Conservation (phyloP, 2,888 invertebrate genomes). For the Elysia crispata region DNA sequence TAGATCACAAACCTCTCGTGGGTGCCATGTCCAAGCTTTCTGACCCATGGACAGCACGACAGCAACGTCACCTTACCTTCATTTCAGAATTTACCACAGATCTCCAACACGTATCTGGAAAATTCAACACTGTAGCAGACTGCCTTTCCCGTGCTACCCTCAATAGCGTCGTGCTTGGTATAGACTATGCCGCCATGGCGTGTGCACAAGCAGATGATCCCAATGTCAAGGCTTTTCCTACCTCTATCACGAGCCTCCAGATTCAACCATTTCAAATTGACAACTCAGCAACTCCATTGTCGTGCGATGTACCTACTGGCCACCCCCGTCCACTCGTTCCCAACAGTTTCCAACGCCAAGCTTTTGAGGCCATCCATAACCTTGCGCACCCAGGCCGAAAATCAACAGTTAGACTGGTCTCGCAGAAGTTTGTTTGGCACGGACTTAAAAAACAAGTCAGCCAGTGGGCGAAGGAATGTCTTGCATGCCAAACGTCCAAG, state of each 20-base stretch:
- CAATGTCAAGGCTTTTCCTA: background rate
- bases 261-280: background rate
- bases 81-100: slow-evolving; percentile 14
- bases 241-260: background rate
- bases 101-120: background rate
- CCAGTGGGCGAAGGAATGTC: background rate
- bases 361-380: background rate
- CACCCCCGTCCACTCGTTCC: background rate
- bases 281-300: background rate
- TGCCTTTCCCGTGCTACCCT: background rate
- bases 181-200: background rate
- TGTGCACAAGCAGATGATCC: background rate
- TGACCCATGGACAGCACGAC: slow-evolving; percentile 1
- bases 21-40: background rate
- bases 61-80: background rate
- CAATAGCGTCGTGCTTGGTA: background rate
- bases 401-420: background rate
- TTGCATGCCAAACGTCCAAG: background rate
- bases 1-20: too few species aligned
- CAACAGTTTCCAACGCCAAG: background rate
- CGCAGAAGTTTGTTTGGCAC: slow-evolving; percentile 16
- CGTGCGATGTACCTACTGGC: background rate
- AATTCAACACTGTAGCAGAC: background rate
- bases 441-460: background rate
- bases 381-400: slow-evolving; percentile 1